A percentile compares a stretch with the other conserved stretches of the same genome.
Evolutionary conservation across 2,888 invertebrate species (phyloP).

Genomic region (Lochmaea capreae): DNA sequence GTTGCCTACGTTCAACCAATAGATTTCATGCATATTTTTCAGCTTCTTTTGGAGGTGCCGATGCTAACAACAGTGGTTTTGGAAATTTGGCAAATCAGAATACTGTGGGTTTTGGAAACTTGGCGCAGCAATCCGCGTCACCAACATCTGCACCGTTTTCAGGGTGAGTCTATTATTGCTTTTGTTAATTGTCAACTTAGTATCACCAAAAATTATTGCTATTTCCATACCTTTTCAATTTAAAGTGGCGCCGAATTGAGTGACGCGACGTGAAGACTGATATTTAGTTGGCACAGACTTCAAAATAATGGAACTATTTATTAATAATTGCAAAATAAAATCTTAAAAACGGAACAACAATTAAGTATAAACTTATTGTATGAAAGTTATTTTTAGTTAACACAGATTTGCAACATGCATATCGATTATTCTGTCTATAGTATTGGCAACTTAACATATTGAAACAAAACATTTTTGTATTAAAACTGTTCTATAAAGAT

Average conservation of each 20-base stretch:
- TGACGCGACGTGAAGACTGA: too few species aligned
- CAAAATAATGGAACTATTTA: too few species aligned
- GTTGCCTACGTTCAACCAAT: not conserved
- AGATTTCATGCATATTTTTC: constrained; percentile 29
- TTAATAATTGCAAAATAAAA: too few species aligned
- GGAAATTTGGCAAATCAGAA: constrained; percentile 74
- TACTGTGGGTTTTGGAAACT: constrained; percentile 74
- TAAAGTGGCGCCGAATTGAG: too few species aligned
- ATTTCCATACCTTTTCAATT: not conserved
- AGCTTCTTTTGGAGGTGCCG: constrained; percentile 66
- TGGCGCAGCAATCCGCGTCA: constrained; percentile 69
- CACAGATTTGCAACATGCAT: too few species aligned
- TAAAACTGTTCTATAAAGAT: not conserved
- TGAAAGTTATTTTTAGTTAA: too few species aligned
- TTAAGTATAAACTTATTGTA: too few species aligned
- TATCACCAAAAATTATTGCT: not conserved
- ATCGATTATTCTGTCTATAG: too few species aligned
- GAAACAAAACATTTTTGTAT: too few species aligned
- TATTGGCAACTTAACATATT: too few species aligned
- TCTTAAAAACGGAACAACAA: too few species aligned
- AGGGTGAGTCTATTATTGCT: constrained; percentile 55
- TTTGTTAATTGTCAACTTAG: not conserved
- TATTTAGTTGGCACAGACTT: too few species aligned
- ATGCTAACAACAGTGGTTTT: constrained; percentile 65
- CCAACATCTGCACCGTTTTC: constrained; percentile 60